Conservation (phyloP, 2,797 vertebrate species). For the Microchirus variegatus region DNA sequence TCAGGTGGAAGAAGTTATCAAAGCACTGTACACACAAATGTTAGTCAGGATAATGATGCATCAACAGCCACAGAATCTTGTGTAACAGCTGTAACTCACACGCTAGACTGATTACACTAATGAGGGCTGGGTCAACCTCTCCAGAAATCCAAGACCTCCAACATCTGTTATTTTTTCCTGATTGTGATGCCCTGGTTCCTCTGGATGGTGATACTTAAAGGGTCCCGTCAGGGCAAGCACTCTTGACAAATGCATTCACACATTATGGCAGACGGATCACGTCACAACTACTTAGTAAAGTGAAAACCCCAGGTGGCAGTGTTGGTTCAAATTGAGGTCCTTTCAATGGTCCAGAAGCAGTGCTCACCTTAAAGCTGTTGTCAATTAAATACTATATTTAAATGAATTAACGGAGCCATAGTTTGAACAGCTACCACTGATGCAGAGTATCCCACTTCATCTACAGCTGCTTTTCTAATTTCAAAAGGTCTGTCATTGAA, state of each 20-base stretch:
- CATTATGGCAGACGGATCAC: constrained; percentile 17
- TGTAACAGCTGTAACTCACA: constrained; percentile 52
- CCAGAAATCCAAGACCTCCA: constrained; percentile 33
- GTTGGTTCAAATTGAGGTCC: constrained; percentile 1
- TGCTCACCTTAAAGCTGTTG: neutral
- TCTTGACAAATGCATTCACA: constrained; percentile 33
- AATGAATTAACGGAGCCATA: too few relatives aligned
- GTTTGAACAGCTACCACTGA: too few relatives aligned
- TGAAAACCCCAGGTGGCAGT: constrained; percentile 1
- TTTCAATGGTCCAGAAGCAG: neutral
- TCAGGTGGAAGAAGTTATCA: constrained; percentile 14
- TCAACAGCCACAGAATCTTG: constrained; percentile 56
- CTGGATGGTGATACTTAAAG: neutral
- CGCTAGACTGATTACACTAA: constrained; percentile 56
- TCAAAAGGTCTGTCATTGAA: too few relatives aligned
- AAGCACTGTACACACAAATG: constrained; percentile 46
- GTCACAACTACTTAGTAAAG: constrained; percentile 10
- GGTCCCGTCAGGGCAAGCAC: neutral
- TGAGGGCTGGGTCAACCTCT: constrained; percentile 43
- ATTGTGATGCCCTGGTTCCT: neutral
- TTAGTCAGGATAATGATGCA: constrained; percentile 61
- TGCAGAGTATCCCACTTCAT: too few relatives aligned
- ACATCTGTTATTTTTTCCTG: constrained; percentile 26
- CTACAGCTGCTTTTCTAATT: too few relatives aligned
- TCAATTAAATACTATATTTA: too few relatives aligned